phyloP scores from a whole-genome alignment of 2,888 invertebrate species.

The Cynaeus angustus region DNA sequence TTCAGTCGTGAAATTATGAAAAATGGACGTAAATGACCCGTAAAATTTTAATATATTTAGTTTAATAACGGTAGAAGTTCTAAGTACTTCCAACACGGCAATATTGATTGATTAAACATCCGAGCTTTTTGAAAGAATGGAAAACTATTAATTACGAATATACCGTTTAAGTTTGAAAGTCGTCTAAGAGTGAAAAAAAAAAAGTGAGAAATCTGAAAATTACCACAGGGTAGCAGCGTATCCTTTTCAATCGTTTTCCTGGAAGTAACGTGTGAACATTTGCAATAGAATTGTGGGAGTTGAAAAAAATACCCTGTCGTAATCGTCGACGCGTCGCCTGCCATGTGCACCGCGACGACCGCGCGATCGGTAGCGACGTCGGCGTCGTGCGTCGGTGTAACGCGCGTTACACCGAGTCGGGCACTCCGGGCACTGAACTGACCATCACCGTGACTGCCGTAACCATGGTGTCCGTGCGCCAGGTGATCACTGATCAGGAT shows the following conservation, averaged over 20 bases:
- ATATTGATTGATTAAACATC: not conserved
- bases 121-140: not conserved
- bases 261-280: conserved; percentile 32
- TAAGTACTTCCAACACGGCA: not conserved
- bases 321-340: conserved; percentile 45
- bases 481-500: conserved; percentile 35
- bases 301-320: conserved; percentile 32
- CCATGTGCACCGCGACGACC: conserved; percentile 46
- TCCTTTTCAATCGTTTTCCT: conserved; percentile 28
- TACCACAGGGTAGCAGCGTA: conserved; percentile 33
- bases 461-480: conserved; percentile 27
- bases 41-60: not conserved
- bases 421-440: conserved; percentile 35
- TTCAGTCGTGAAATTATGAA: not conserved
- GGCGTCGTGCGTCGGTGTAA: conserved; percentile 22
- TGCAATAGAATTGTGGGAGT: conserved; percentile 9
- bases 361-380: conserved; percentile 15
- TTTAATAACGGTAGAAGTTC: not conserved
- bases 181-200: not conserved
- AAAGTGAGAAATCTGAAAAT: too few relatives aligned
- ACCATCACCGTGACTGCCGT: conserved; percentile 34
- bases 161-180: not conserved
- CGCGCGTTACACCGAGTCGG: conserved; percentile 31
- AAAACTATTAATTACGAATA: too few relatives aligned
- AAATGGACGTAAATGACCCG: not conserved